Evolutionary conservation across 2,113 vertebrate genomes (phyloP).

Genomic region (Cariama cristata): DNA sequence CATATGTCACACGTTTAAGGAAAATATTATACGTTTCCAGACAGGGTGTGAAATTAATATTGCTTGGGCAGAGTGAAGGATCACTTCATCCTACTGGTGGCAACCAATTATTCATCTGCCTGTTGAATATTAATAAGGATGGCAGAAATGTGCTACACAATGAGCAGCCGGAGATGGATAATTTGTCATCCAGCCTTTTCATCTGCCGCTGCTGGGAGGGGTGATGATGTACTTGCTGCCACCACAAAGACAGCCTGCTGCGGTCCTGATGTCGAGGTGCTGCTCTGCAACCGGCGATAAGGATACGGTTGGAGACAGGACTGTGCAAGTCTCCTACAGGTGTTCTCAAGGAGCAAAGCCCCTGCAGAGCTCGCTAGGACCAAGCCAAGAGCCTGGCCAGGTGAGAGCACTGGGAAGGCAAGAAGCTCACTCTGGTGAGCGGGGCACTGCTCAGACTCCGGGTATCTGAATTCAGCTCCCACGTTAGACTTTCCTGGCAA

Average conservation of each 20-base stretch:
- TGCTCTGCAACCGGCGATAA: neutral
- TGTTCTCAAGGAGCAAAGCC: neutral
- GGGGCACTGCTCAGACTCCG: neutral
- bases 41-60: conserved; percentile 63
- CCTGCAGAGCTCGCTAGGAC: neutral
- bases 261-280: neutral
- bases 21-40: conserved; percentile 52
- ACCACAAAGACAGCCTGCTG: neutral
- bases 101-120: conserved; percentile 72
- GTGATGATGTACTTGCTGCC: neutral
- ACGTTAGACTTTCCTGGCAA: neutral
- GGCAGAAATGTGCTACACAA: conserved; percentile 43
- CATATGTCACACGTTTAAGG: conserved; percentile 8
- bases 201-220: conserved; percentile 18
- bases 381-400: neutral
- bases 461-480: neutral
- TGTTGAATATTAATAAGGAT: conserved; percentile 67
- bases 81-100: conserved; percentile 50
- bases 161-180: conserved; percentile 54
- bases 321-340: neutral
- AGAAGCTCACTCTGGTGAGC: neutral
- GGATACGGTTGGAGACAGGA: neutral
- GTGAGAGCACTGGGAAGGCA: neutral
- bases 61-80: conserved; percentile 63
- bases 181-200: conserved; percentile 48